Conservation (phyloP, 1,140 invertebrate genomes). For the Drosophila willistoni region DNA sequence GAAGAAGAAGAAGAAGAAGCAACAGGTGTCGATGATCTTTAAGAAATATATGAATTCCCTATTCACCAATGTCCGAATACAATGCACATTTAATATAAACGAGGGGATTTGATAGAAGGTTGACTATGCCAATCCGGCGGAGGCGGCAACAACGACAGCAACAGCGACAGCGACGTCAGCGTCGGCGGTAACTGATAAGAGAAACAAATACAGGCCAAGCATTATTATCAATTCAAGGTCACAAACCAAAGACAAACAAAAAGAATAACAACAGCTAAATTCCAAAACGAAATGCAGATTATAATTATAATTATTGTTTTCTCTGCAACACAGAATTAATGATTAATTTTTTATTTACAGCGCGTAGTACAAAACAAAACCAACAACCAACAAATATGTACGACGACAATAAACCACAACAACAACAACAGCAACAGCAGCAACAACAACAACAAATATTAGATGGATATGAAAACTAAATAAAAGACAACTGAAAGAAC, state of each 20-base stretch:
- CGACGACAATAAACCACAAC: slow-evolving; percentile 5
- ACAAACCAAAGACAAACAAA: slow-evolving; percentile 1
- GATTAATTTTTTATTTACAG: slow-evolving; percentile 73
- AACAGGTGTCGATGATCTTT: slow-evolving; percentile 2
- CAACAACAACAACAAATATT: slow-evolving; percentile 30
- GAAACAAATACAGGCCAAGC: slow-evolving; percentile 7
- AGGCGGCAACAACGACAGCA: background rate
- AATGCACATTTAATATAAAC: background rate
- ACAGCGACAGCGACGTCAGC: too few relatives aligned
- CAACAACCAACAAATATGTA: slow-evolving; percentile 11
- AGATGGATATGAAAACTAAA: slow-evolving; percentile 28
- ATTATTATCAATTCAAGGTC: slow-evolving; percentile 5
- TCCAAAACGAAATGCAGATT: background rate
- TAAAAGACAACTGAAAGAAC: slow-evolving; percentile 34
- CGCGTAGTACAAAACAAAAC: slow-evolving; percentile 49
- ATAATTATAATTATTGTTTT: slow-evolving; percentile 10
- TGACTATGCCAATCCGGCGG: background rate
- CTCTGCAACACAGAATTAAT: slow-evolving; percentile 57
- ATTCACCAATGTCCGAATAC: background rate
- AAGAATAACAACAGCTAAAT: background rate
- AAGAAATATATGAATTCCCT: background rate
- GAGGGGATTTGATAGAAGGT: background rate
- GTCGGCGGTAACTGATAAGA: background rate
- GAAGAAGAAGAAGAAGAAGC: background rate
- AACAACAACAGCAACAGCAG: background rate